Evolutionary conservation across 2,888 invertebrate species (phyloP).

Genomic region (Oxytorus armatus): DNA sequence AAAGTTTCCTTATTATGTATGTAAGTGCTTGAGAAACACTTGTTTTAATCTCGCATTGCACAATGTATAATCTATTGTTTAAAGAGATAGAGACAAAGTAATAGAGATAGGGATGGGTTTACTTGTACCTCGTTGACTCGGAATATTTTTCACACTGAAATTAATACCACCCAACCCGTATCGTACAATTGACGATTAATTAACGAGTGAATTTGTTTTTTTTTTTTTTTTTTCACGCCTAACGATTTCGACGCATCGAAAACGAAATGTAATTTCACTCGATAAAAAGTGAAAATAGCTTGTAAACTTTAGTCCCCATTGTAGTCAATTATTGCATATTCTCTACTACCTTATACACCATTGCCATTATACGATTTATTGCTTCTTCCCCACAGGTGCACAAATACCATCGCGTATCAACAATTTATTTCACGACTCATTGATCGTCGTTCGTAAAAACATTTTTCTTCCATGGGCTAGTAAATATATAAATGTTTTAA

Average conservation of each 20-base stretch:
- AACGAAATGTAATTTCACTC: conserved; percentile 3
- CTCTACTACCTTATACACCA: background rate
- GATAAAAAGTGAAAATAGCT: conserved; percentile 47
- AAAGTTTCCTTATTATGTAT: conserved; percentile 62
- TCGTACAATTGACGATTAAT: conserved; percentile 5
- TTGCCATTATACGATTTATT: conserved; percentile 20
- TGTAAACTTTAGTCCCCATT: conserved; percentile 16
- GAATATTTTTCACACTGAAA: conserved; percentile 40
- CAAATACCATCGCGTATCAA: conserved; percentile 26
- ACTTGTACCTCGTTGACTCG: conserved; percentile 41
- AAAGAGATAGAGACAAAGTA: conserved; percentile 21
- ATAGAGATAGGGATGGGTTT: background rate
- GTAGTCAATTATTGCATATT: background rate
- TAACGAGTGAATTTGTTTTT: background rate
- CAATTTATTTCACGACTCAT: conserved; percentile 52
- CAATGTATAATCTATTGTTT: conserved; percentile 62
- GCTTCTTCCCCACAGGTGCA: background rate
- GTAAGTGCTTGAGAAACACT: conserved; percentile 66
- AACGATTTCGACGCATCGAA: background rate
- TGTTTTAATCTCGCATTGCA: conserved; percentile 64
- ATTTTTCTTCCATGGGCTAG: no score
- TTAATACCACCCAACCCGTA: background rate
- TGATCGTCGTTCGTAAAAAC: conserved; percentile 21
- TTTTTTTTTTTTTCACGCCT: conserved; percentile 9
- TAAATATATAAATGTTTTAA: conserved; percentile 7